These are phyloP conservation scores for Mirounga angustirostris DNA, from an alignment of 2,113 vertebrate genomes.

Conservation along the genomic window DNA sequence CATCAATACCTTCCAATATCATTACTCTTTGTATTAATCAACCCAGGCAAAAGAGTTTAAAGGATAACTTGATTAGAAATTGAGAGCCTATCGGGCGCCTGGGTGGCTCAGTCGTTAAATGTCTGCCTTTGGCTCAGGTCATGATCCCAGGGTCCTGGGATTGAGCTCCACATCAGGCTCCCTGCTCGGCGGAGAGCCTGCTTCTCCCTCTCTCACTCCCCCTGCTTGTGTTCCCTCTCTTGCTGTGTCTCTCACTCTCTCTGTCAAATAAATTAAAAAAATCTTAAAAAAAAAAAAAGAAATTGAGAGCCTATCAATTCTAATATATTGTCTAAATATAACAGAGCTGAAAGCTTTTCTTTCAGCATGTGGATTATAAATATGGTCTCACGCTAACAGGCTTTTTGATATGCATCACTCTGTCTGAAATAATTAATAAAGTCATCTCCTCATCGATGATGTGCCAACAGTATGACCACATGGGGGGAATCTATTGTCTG, in stretches of 20 bases:
- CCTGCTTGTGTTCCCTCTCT: no score
- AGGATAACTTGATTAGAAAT: neutral
- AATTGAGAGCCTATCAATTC: neutral
- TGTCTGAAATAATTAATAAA: conserved; percentile 23
- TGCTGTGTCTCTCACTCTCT: no score
- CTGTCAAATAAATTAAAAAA: no score
- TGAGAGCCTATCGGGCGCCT: neutral
- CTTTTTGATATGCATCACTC: neutral
- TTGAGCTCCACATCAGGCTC: no score
- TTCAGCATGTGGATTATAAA: neutral
- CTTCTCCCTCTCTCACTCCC: no score
- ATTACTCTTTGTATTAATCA: neutral
- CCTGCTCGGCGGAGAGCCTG: no score
- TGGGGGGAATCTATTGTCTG: neutral
- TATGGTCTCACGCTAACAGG: neutral
- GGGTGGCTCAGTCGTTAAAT: no score
- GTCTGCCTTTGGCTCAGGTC: no score
- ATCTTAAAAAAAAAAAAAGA: neutral
- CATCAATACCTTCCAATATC: accelerated
- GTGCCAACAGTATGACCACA: neutral
- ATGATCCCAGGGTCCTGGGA: no score
- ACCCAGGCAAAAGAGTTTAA: neutral
- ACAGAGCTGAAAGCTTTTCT: neutral
- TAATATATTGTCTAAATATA: conserved; percentile 22
- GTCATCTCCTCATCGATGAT: neutral